Evolutionary conservation across 2,797 vertebrate genomes (phyloP), one percentile per base, ranked within the genome.

Genomic region (Pterois miles): DNA sequence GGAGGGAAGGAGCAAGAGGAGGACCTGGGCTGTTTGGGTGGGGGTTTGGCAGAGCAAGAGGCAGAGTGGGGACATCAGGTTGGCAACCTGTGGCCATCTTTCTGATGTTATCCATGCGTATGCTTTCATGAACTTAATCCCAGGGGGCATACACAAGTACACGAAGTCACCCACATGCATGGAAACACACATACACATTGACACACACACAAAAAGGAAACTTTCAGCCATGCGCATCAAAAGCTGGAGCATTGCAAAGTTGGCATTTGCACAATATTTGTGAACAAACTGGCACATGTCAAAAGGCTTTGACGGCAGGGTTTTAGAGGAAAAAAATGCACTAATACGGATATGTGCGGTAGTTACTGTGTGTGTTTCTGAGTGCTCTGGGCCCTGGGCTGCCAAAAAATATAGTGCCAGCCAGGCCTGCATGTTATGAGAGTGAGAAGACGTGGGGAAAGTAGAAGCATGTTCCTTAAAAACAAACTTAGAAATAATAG

Each of bases 231-330:
- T 59, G 75, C 23, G 22, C 78, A 87, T 82, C 60, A 92, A 88
- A 89, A 76, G 77, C 86, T 71, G 57, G 59, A 88, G 89, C 80
- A 67, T 77, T 81, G 80, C 76, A 89, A 81, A 91, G 80, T 86
- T 94, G 93, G 92, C 93, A 91, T 89, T 83, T 84, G 85, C 87
- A 93, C 93, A 92, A 92, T 86, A 91, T 94, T 93, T 92, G 85
- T 40, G 87, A 92, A 92, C 88, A 91, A 89, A 93, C 91, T 92
- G 92, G 90, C 93, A 95, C 91, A 95, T 94, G 92, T 94, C 92
- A 92, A 91, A 89, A 93, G 92, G 94, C 93, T 95, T 93, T 93
- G 92, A 91, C 62, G 86, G 84, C 78, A 79, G 90, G 92, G 86
- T 92, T 95, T 95, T 87, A 92, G 80, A 70, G 73, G 57, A 59